A percentile compares a stretch with the other conserved stretches of the same genome.
Evolutionary conservation across 2,888 invertebrate species (phyloP).

Genomic region (Andrena trimmerana): DNA sequence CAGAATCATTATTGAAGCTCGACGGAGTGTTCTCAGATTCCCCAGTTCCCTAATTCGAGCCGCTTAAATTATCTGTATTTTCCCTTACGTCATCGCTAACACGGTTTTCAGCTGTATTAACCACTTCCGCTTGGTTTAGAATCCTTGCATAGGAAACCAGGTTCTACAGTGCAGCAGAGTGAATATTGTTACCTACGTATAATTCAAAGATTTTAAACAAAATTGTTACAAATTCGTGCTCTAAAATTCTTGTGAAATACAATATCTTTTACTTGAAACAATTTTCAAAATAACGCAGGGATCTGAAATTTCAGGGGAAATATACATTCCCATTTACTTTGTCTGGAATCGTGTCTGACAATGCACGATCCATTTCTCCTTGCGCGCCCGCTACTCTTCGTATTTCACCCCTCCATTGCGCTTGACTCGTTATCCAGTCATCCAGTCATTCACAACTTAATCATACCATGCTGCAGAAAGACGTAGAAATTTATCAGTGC

Average conservation of each 20-base stretch:
- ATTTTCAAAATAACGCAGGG: neutral
- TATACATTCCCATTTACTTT: neutral
- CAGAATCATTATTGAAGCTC: constrained; percentile 14
- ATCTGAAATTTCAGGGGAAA: neutral
- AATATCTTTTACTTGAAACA: neutral
- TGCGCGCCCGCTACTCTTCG: neutral
- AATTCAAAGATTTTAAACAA: neutral
- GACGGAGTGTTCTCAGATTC: neutral
- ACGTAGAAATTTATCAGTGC: neutral
- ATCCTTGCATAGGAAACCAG: neutral
- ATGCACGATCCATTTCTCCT: constrained; percentile 6
- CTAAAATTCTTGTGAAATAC: neutral
- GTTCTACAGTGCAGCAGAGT: neutral
- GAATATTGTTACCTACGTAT: neutral
- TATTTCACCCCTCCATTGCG: neutral
- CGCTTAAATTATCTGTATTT: constrained; percentile 7
- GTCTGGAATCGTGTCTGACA: neutral
- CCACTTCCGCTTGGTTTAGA: neutral
- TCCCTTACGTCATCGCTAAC: neutral
- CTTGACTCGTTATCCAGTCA: neutral
- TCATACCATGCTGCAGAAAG: neutral
- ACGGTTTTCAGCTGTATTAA: constrained; percentile 3
- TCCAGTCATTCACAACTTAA: neutral
- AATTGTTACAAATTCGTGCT: neutral
- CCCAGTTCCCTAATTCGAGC: neutral